Conservation (phyloP, 2,888 invertebrate genomes). For the Oscheius myriophilus region DNA sequence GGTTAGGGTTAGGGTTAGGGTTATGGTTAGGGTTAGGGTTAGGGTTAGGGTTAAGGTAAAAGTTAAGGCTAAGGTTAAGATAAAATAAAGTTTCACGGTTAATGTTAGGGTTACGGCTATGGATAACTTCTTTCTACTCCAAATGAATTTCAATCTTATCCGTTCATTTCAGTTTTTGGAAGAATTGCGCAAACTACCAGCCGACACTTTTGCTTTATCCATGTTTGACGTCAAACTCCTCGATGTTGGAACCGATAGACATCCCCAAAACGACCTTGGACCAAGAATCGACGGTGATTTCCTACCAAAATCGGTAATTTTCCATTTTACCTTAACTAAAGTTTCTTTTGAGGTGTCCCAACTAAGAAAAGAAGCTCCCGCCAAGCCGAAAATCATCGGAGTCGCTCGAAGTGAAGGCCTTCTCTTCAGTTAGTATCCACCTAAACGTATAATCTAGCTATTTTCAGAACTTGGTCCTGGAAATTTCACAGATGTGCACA, state of each 20-base stretch:
- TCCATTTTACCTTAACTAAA: too few relatives aligned
- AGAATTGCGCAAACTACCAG: conserved; percentile 12
- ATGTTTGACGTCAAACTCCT: conserved; percentile 19
- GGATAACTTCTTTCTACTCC: too few relatives aligned
- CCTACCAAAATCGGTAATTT: conserved; percentile 32
- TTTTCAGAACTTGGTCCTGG: too few relatives aligned
- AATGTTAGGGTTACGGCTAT: too few relatives aligned
- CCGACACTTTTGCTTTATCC: conserved; percentile 6
- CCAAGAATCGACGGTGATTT: conserved; percentile 38
- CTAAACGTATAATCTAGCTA: neutral
- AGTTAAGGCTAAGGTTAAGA: too few relatives aligned
- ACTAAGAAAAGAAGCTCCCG: conserved; percentile 41
- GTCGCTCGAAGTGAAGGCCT: conserved; percentile 44
- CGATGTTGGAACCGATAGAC: too few relatives aligned
- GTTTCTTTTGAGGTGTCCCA: conserved; percentile 13
- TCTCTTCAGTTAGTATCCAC: conserved; percentile 11
- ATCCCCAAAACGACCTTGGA: conserved; percentile 18
- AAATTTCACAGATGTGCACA: too few relatives aligned
- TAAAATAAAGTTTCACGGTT: too few relatives aligned
- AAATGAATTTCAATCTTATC: too few relatives aligned
- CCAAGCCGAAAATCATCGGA: conserved; percentile 45
- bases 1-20: too few relatives aligned
- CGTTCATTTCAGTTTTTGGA: conserved; percentile 10
- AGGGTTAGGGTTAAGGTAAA: too few relatives aligned
- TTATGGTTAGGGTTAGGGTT: too few relatives aligned